Base-by-base conservation (phyloP, 2,113 vertebrate genomes). In the Limnothrissa miodon region DNA sequence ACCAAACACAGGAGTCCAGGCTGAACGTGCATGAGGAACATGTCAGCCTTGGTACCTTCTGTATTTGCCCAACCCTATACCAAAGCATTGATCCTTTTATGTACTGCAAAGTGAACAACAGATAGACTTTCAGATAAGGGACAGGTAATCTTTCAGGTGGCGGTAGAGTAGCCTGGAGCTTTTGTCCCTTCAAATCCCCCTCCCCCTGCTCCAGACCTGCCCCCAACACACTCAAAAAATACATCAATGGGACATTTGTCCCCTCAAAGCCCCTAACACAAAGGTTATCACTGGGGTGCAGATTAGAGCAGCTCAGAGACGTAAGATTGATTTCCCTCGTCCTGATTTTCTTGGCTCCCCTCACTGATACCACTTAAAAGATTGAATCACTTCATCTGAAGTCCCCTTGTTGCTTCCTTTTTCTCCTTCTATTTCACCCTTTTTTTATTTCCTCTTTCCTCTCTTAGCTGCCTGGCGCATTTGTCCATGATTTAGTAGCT, bases 291-390 rank as follows among this genome's bases (percentile, higher is more conserved):
- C 29, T 74, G 11, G 29, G 66, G 29, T 15, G 66, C 21, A 56
- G 51, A 23, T 4, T 56, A 23, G 51, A 21, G 3, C 51, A 56
- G 51, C 51, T 56, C 21, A 5, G 51, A 23, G 51, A 5, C 21
- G 4, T 48, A 9, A 66, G 66, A 74, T 74, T 74, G 66, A 74
- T 74, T 74, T 74, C 29, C 29, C 66, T 74, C 36, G 66, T 15
- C 66, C 66, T 74, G 66, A 74, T 74, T 1, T 74, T 36, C 33
- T 74, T 74, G 25, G 33, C 66, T 74, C 11, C 4, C 13, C 29
- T 74, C 15, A 15, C 45, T 46, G 45, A 82, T 78, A 42, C 62
- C 81, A 78, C 81, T 78, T 48, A 48, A 48, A 56, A 13, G 39
- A 70, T 82, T 39, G 33, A 82, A 29, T 25, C 25, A 70, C 66